Evolutionary conservation across 2,113 vertebrate species (phyloP).

Genomic region (Lasiurus borealis): DNA sequence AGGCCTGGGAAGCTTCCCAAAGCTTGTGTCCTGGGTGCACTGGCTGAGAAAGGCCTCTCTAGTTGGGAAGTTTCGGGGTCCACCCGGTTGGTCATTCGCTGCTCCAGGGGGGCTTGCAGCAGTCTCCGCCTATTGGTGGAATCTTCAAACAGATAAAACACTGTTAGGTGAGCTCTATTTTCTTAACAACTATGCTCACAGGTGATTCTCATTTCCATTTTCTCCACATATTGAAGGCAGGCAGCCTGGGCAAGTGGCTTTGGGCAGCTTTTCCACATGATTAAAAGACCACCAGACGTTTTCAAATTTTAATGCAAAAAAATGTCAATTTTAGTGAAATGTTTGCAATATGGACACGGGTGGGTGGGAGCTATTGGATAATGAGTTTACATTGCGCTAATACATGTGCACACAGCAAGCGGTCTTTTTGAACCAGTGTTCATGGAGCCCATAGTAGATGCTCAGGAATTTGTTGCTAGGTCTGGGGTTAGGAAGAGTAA

Average conservation of each 20-base stretch:
- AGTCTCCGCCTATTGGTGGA: not conserved
- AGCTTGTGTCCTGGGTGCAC: accelerated
- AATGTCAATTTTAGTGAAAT: not conserved
- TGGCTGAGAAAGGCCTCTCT: not conserved
- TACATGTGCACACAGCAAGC: too few species aligned
- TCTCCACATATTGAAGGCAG: not conserved
- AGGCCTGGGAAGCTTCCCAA: not conserved
- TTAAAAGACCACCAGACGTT: not conserved
- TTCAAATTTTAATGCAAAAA: not conserved
- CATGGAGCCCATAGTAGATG: not conserved
- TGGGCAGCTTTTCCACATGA: not conserved
- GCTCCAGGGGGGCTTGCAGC: not conserved
- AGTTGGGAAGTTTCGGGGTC: not conserved
- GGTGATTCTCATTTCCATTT: not conserved
- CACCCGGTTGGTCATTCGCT: not conserved
- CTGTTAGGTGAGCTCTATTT: not conserved
- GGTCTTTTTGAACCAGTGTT: not conserved
- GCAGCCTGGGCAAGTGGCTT: not conserved
- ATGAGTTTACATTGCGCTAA: not conserved
- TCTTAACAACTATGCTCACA: not conserved
- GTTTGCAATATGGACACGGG: not conserved
- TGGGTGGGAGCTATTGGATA: not conserved
- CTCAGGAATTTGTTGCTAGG: not conserved
- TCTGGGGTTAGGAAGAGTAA: not conserved
- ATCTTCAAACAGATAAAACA: not conserved